Evolutionary conservation across 35 echinoderm and acorn worm genomes (phyloP).

Genomic region (Eucidaris tribuloides): DNA sequence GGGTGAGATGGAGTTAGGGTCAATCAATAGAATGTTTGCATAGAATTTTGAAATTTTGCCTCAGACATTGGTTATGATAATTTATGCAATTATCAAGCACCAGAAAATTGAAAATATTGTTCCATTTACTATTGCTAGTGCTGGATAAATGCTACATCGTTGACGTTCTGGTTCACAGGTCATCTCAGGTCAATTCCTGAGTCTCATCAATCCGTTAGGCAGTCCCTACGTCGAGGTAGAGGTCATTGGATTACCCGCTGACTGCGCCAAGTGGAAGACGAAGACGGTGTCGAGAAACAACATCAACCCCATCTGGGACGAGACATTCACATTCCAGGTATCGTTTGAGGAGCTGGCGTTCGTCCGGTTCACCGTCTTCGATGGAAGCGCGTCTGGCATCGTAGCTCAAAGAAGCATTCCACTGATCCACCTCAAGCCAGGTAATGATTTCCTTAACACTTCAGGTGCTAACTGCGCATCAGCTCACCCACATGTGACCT

Average conservation of each 20-base stretch:
- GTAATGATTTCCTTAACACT: no score
- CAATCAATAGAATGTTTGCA: no score
- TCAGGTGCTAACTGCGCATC: no score
- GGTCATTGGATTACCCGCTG: slow-evolving; percentile 79
- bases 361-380: slow-evolving; percentile 70
- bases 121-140: no score
- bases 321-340: slow-evolving; percentile 91
- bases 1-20: no score
- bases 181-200: slow-evolving; percentile 84
- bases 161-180: no score
- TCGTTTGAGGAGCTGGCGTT: slow-evolving; percentile 83
- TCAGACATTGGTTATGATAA: no score
- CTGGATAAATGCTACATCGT: no score
- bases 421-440: slow-evolving; percentile 66
- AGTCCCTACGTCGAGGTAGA: slow-evolving; percentile 77
- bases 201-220: slow-evolving; percentile 52
- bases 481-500: no score
- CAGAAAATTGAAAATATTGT: no score
- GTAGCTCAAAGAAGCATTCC: slow-evolving; percentile 78
- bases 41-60: no score
- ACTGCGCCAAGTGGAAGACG: slow-evolving; percentile 91
- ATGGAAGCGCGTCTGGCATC: slow-evolving; percentile 55
- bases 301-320: slow-evolving; percentile 97
- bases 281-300: slow-evolving; percentile 66
- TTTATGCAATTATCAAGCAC: no score